These are phyloP conservation scores for Nasonia vitripennis DNA, from an alignment of 1,140 invertebrate genomes.

Conservation along the genomic window DNA sequence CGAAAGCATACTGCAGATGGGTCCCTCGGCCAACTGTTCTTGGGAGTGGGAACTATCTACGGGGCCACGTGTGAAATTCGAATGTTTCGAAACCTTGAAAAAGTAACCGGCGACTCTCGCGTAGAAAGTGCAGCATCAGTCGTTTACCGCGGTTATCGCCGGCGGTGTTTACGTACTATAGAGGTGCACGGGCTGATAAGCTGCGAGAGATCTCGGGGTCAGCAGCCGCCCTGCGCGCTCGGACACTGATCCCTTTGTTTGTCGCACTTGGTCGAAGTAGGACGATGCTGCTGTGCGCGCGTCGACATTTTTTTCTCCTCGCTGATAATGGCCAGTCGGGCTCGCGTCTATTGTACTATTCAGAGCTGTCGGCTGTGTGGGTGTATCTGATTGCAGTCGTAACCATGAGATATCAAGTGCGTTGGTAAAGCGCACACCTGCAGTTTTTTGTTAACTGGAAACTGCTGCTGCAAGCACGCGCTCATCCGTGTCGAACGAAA, in stretches of 20 bases:
- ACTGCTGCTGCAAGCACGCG: too few species aligned
- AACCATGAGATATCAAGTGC: too few species aligned
- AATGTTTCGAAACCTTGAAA: not conserved
- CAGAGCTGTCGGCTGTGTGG: too few species aligned
- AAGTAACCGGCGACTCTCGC: not conserved
- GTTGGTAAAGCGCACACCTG: too few species aligned
- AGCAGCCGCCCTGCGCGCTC: not conserved
- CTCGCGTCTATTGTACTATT: not conserved
- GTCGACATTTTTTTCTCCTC: not conserved
- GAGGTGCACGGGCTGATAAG: not conserved
- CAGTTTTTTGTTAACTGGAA: too few species aligned
- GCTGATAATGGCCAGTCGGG: not conserved
- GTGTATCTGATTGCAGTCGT: too few species aligned
- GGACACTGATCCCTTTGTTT: not conserved
- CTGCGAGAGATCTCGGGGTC: not conserved
- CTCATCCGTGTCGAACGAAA: too few species aligned
- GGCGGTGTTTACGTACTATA: not conserved
- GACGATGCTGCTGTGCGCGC: too few species aligned
- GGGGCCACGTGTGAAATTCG: not conserved
- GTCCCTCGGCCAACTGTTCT: not conserved
- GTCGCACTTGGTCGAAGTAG: not conserved
- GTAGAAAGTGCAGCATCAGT: not conserved
- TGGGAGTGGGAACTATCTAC: not conserved
- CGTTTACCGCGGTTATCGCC: not conserved
- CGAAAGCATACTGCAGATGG: not conserved